Percentiles rank a stretch among this genome's conserved stretches.
phyloP scores from a whole-genome alignment of 2,888 invertebrate species.

The Caenorhabditis auriculariae region DNA sequence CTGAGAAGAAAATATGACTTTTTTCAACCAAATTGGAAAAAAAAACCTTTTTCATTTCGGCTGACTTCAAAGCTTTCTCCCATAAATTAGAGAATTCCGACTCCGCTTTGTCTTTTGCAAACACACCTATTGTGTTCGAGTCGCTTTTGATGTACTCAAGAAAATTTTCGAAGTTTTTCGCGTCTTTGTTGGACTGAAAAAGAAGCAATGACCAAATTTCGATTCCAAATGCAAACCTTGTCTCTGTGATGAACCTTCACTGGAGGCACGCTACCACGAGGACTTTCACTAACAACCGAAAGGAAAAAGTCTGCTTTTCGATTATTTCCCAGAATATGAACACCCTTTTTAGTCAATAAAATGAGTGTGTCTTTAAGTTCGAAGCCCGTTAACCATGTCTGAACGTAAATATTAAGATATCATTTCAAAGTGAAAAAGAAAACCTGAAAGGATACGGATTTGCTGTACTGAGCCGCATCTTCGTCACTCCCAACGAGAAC shows the following conservation, averaged over 20 bases:
- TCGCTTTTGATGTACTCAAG: constrained; percentile 83
- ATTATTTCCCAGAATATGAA: constrained; percentile 90
- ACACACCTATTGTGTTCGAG: constrained; percentile 82
- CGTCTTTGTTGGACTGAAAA: constrained; percentile 82
- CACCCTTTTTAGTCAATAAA: constrained; percentile 80
- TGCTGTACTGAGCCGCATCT: constrained; percentile 92
- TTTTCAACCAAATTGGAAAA: neutral
- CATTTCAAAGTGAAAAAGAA: neutral
- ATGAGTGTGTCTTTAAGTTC: constrained; percentile 93
- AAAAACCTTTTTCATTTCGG: constrained; percentile 77
- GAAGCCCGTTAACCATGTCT: constrained; percentile 95
- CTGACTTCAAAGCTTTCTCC: constrained; percentile 78
- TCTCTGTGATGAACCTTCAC: constrained; percentile 85
- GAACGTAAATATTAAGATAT: constrained; percentile 57
- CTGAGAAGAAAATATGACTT: constrained; percentile 9
- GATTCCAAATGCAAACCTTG: constrained; percentile 72
- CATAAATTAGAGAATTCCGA: constrained; percentile 91
- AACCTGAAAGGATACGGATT: constrained; percentile 90
- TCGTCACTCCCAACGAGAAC: constrained; percentile 91
- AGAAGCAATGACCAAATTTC: neutral
- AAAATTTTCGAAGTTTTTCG: constrained; percentile 75
- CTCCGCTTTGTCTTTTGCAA: constrained; percentile 87
- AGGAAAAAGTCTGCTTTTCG: constrained; percentile 95
- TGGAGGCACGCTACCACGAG: constrained; percentile 74
- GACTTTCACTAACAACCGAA: constrained; percentile 80